Conservation (phyloP, 2,888 invertebrate species). For the Actias luna region DNA sequence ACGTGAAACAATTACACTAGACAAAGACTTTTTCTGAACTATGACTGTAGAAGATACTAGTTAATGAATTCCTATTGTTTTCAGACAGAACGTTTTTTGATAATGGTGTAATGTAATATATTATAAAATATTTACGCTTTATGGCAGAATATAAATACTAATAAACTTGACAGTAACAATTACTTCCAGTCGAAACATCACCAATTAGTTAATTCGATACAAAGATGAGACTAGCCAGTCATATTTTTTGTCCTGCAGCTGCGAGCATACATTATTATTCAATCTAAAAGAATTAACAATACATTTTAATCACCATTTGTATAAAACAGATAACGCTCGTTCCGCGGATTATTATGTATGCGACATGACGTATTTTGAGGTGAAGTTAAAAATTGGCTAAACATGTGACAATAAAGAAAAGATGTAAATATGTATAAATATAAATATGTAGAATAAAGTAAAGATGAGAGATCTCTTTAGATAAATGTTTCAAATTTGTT, state of each 20-base stretch:
- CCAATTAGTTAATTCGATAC: slow-evolving; percentile 64
- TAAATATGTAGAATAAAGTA: neutral
- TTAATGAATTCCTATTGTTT: too few species aligned
- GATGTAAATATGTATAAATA: neutral
- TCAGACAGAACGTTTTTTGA: too few species aligned
- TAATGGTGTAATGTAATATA: slow-evolving; percentile 10
- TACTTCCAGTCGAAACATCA: slow-evolving; percentile 62
- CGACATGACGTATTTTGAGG: neutral
- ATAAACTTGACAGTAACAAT: slow-evolving; percentile 60
- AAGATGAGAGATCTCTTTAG: too few species aligned
- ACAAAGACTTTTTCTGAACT: too few species aligned
- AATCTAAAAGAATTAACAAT: slow-evolving; percentile 4
- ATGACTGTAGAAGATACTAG: too few species aligned
- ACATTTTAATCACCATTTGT: neutral
- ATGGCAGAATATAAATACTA: slow-evolving; percentile 56
- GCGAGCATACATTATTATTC: slow-evolving; percentile 6
- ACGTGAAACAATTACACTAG: too few species aligned
- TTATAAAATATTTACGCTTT: slow-evolving; percentile 34
- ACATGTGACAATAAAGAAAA: neutral
- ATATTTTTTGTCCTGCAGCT: slow-evolving; percentile 13
- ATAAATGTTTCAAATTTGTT: too few species aligned
- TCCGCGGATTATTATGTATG: neutral
- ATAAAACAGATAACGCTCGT: slow-evolving; percentile 1
- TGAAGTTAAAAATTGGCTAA: too few species aligned
- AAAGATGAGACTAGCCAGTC: slow-evolving; percentile 28